Evolutionary conservation across 2,797 vertebrate genomes (phyloP), one percentile per base, ranked within the genome.

Genomic region (Cetoscarus ocellatus): DNA sequence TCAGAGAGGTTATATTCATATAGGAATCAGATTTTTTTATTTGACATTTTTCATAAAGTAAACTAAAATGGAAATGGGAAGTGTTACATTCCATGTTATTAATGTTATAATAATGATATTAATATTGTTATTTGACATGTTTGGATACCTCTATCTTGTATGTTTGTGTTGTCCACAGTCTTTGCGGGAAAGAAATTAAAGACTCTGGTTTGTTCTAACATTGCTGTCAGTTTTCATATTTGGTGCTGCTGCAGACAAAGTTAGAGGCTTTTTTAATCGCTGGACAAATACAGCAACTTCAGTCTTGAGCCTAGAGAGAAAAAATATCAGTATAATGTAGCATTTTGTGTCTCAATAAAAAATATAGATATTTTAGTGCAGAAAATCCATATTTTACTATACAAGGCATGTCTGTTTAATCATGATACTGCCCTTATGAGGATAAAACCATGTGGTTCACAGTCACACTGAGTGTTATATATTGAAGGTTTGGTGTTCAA

Each of bases 121-220:
- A 89, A 92, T 92, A 91, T 92, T 94, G 83, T 93, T 93, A 92
- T 94, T 90, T 92, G 90, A 93, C 85, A 91, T 91, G 82, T 92
- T 93, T 81, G 81, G 71, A 93, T 93, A 91, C 89, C 87, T 91
- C 86, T 92, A 58, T 82, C 84, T 88, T 93, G 62, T 88, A 87
- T 91, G 88, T 87, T 77, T 87, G 85, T 92, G 87, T 90, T 91
- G 86, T 93, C 87, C 70, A 86, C 76, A 77, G 81, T 90, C 52
- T 90, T 90, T 81, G 89, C 86, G 83, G 81, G 85, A 80, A 73
- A 75, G 76, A 87, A 89, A 94, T 88, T 94, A 94, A 95, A 93
- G 49, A 60, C 56, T 73, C 76, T 73, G 83, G 69, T 93, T 94
- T 92, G 84, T 87, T 81, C 75, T 91, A 93, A 84, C 72, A 8